phyloP scores from a whole-genome alignment of 92 coral and sea anemone genomes.

The Zoanthus solanderi region DNA sequence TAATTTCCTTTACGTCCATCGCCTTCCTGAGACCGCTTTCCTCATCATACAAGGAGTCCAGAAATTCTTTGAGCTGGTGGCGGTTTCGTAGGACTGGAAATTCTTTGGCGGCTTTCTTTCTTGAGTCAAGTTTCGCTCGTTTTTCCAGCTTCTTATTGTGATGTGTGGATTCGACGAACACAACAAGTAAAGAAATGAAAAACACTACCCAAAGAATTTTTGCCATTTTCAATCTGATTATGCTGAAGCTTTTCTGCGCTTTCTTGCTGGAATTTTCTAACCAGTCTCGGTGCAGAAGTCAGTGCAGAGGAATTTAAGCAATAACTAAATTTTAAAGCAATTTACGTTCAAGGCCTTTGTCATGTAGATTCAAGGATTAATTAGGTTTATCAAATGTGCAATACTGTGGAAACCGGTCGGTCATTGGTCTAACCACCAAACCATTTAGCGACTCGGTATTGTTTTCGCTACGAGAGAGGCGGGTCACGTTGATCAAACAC shows the following conservation, averaged over 20 bases:
- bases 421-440: conserved; percentile 20
- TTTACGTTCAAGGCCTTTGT: conserved; percentile 9
- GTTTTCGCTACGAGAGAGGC: not conserved
- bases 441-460: conserved; percentile 9
- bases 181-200: not conserved
- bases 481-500: not conserved
- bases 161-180: not conserved
- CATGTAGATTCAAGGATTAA: conserved; percentile 32
- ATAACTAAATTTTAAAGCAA: not conserved
- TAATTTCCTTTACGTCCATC: not conserved
- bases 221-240: not conserved
- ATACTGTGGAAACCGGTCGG: not conserved
- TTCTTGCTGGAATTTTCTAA: not conserved
- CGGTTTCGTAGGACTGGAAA: not conserved
- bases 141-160: not conserved
- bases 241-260: not conserved
- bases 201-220: conserved; percentile 14
- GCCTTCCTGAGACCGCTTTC: not conserved
- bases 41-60: not conserved
- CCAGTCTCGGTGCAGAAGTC: not conserved
- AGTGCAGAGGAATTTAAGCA: not conserved
- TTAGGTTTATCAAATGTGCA: conserved; percentile 22
- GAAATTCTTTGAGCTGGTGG: conserved; percentile 17
- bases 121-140: not conserved
- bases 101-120: conserved; percentile 5